Evolutionary conservation across 2,113 vertebrate species (phyloP), one percentile per base, ranked within the genome.

Genomic region (Fulmarus glacialis): DNA sequence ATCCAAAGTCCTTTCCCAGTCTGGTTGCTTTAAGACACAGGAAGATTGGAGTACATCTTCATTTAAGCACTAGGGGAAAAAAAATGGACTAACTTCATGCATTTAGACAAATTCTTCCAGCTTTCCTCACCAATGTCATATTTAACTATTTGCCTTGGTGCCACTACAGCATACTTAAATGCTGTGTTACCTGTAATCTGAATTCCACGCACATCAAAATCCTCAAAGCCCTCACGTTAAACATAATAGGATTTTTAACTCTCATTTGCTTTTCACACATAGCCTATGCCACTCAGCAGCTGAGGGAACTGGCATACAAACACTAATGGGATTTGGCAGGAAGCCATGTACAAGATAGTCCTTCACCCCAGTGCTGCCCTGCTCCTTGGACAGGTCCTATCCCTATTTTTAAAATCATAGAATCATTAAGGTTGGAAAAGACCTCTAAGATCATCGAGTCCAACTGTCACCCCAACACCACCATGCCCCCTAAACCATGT

Each of bases 211-310:
- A 9, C 24, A 11, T 60, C 8, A 29, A 38, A 80, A 36, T 8
- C 24, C 26, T 38, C 29, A 42, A 27, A 87, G 13, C 34, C 9
- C 9, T 70, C 40, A 6, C 34, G 68, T 60, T 4, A 77, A 47
- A 27, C 13, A 11, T 18, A 21, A 24, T 2, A 43, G 23, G 20
- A 4, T 26, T 85, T 87, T 82, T 24, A 74, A 34, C 8, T 66
- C 2, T 1, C 0, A 3, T 43, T 82, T 4, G 3, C 58, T 75
- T 42, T 32, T 80, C 4, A 3, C 5, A 5, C 7, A 2, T 8
- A 48, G 18, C 4, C 0, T 36, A 8, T 0, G 1, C 38, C 12
- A 4, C 19, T 45, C 7, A 2, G 34, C 23, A 78, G 45, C 55
- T 0, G 5, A 63, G 40, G 20, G 15, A 11, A 7, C 14, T 11